phyloP scores from a whole-genome alignment of 37 sponge, comb jelly and placozoan genomes.

The Ephydatia muelleri region DNA sequence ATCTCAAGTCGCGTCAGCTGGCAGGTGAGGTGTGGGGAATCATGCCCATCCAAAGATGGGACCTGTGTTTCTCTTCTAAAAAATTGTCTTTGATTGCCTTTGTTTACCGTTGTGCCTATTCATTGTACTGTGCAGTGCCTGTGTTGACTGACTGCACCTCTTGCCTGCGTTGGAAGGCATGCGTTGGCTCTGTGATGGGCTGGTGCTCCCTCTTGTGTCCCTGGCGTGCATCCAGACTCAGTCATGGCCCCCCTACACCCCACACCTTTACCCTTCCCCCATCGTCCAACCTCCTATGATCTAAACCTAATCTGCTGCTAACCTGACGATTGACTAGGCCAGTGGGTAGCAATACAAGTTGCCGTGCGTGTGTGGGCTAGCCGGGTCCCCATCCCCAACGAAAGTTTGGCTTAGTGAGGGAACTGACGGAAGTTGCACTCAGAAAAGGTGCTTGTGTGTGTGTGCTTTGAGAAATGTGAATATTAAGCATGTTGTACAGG shows the following conservation, averaged over 20 bases:
- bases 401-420: background rate
- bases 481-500: background rate
- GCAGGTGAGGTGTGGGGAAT: conserved; percentile 75
- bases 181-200: conserved; percentile 19
- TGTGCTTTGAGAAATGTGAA: background rate
- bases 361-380: background rate
- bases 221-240: background rate
- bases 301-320: background rate
- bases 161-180: conserved; percentile 25
- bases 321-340: background rate
- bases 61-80: too few species aligned
- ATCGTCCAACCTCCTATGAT: background rate
- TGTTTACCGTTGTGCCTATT: background rate
- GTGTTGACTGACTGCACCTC: conserved; percentile 1
- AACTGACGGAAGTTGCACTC: background rate
- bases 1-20: conserved; percentile 95
- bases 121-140: conserved; percentile 1
- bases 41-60: too few species aligned
- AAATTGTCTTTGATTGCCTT: too few species aligned
- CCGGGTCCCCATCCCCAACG: background rate
- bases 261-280: background rate
- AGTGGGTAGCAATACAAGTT: background rate
- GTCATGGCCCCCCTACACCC: background rate
- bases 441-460: background rate
- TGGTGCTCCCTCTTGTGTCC: background rate